phyloP scores from a whole-genome alignment of 1,140 invertebrate genomes.

The Panagrolaimus sp. region DNA sequence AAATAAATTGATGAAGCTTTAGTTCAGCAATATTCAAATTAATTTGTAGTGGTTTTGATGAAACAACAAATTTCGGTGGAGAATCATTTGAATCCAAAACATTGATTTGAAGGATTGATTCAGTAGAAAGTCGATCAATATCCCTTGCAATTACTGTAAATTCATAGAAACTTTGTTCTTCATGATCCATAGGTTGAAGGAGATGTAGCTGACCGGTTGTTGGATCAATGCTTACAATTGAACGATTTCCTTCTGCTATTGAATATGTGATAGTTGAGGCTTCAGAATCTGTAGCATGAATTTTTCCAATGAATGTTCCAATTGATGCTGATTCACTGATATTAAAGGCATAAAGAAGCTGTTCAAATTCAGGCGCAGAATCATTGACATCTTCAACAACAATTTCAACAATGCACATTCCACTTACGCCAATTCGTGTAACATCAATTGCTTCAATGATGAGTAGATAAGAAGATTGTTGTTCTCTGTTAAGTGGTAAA shows the following conservation, averaged over 20 bases:
- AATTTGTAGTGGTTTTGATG: constrained; percentile 11
- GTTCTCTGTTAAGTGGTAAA: constrained; percentile 76
- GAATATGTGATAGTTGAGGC: constrained; percentile 48
- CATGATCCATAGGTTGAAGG: constrained; percentile 27
- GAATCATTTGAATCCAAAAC: constrained; percentile 59
- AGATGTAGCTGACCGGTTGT: constrained; percentile 27
- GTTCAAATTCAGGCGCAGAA: constrained; percentile 81
- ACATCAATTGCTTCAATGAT: constrained; percentile 73
- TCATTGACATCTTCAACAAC: constrained; percentile 84
- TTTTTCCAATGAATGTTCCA: constrained; percentile 75
- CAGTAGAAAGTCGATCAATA: constrained; percentile 20
- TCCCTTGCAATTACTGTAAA: constrained; percentile 29
- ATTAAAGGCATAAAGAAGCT: constrained; percentile 83
- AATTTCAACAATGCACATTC: constrained; percentile 69
- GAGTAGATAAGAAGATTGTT: constrained; percentile 69
- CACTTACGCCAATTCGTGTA: constrained; percentile 70
- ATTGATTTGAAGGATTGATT: constrained; percentile 51
- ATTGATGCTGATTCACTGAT: constrained; percentile 84
- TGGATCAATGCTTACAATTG: constrained; percentile 30
- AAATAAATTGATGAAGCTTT: constrained; percentile 39
- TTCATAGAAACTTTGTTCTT: constrained; percentile 19
- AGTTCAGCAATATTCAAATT: background rate
- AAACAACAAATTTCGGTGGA: constrained; percentile 33
- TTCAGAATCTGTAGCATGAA: constrained; percentile 84
- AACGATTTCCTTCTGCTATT: constrained; percentile 72